Base-by-base conservation (phyloP, 2,888 invertebrate species). In the Netelia virgata region DNA sequence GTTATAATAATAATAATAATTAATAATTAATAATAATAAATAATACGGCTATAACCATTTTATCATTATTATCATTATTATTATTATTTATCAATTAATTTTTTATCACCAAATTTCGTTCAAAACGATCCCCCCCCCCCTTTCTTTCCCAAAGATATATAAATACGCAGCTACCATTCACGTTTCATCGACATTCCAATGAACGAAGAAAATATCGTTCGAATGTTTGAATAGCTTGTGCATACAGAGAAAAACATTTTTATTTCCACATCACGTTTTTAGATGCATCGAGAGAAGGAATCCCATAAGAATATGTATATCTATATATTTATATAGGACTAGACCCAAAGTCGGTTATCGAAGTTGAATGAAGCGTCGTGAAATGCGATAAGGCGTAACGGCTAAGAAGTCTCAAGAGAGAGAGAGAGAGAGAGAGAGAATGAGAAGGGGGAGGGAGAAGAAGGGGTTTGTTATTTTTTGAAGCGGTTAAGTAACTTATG, bases 331-430 rank as follows among this genome's bases (percentile, higher is more conserved):
- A 14, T 63, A n/a, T 74, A 36, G 47, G 23, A 9, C n/a, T n/a
- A 11, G 18, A 55, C n/a, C 18, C 63, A 75, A 16, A 57, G 63
- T 64, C 72, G 63, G 55, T 64, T 64, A 55, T 64, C 64, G 72
- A 55, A 55, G 41, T 64, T 79, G 75, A 78, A 79, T 79, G 75
- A 82, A 82, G 23, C 50, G 50, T 68, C 53, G 70, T 66, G 70
- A 63, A 83, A 83, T 66, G 75, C 75, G 83, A 83, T 83, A 83
- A 79, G 57, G 16, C n/a, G 20, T n/a, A 36, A 6, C 23, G 10
- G 18, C 36, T 6, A 36, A 47, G 6, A 47, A 20, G 63, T 41
- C 63, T 59, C 61, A 57, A 61, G 20, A 43, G 47, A 6, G 23
- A 2, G 6, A 1, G 11, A 20, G 11, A 43, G 43, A 8, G 23